Evolutionary conservation across 1,140 invertebrate species (phyloP), one percentile per base, ranked within the genome.

Genomic region (Agraylea sexmaculata): DNA sequence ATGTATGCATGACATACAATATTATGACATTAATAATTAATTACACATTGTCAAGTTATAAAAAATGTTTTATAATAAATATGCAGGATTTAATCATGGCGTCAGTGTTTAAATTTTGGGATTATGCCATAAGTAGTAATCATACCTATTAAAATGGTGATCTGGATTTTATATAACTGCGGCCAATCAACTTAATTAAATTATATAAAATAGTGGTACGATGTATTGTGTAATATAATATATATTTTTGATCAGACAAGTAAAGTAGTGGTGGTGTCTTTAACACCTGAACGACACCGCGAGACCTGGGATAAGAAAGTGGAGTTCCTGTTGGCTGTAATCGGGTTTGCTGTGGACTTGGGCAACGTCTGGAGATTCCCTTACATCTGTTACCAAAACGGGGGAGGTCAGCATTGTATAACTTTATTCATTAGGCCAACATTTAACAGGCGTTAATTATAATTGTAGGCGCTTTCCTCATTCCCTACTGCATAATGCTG

Each of bases 401-500:
- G 82, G 18, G 80, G 80, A 37, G 80, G 77, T 80, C 54, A 60
- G 55, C 53, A 17, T 13, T n/a, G 6, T 4, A 37, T n/a, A 37
- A 35, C 7, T 11, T 28, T n/a, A 1, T 10, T 2, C 4, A 10
- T 30, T 40, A 18, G 19, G 18, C 22, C 31, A 7, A 11, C 20
- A 10, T 21, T 21, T 11, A 10, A 10, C 6, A 7, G 20, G n/a
- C 17, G 30, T 41, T 38, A 30, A 40, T 40, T 39, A 18, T 43
- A n/a, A 42, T 59, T 54, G 3, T 62, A 89, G 89, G 91, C 50
- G 91, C 91, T 2, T 96, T 96, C 62, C 71, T 96, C 28, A 85
- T 95, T 23, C 90, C 91, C 1, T 96, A 94, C 64, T 81, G 83
- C 47, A 68, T 92, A 33, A 93, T 94, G 76, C 66, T 94, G 53